Evolutionary conservation across 2,888 invertebrate genomes (phyloP).

Genomic region (Lobophora halterata): DNA sequence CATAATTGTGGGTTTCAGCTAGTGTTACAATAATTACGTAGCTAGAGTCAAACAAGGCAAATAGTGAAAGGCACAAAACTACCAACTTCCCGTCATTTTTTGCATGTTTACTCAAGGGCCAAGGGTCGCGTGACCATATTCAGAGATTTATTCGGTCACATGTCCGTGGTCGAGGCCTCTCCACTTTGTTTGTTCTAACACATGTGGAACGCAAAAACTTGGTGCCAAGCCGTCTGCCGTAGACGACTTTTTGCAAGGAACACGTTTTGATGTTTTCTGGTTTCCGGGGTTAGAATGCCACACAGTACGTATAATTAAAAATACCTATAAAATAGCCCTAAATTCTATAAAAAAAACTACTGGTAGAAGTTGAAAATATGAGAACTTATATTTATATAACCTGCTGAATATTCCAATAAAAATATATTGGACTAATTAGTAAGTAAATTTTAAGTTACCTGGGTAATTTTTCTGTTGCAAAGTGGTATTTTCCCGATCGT

Average conservation of each 20-base stretch:
- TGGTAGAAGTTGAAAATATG: too few species aligned
- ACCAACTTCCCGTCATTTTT: conserved; percentile 14
- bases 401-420: too few species aligned
- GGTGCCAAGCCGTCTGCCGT: conserved; percentile 65
- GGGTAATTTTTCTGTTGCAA: neutral
- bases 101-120: conserved; percentile 23
- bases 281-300: conserved; percentile 25
- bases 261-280: conserved; percentile 23
- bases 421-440: too few species aligned
- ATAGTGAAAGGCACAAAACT: conserved; percentile 14
- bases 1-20: too few species aligned
- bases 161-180: conserved; percentile 24
- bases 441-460: too few species aligned
- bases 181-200: conserved; percentile 36
- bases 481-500: conserved; percentile 19
- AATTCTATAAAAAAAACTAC: too few species aligned
- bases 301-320: conserved; percentile 7
- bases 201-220: conserved; percentile 47
- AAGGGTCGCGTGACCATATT: conserved; percentile 56
- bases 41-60: conserved; percentile 1
- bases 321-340: conserved; percentile 4
- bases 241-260: conserved; percentile 23
- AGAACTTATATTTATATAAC: too few species aligned
- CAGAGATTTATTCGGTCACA: conserved; percentile 52
- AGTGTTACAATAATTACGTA: too few species aligned